Evolutionary conservation across 2,113 vertebrate genomes (phyloP), one percentile per base, ranked within the genome.

Genomic region (Lophura nycthemera): DNA sequence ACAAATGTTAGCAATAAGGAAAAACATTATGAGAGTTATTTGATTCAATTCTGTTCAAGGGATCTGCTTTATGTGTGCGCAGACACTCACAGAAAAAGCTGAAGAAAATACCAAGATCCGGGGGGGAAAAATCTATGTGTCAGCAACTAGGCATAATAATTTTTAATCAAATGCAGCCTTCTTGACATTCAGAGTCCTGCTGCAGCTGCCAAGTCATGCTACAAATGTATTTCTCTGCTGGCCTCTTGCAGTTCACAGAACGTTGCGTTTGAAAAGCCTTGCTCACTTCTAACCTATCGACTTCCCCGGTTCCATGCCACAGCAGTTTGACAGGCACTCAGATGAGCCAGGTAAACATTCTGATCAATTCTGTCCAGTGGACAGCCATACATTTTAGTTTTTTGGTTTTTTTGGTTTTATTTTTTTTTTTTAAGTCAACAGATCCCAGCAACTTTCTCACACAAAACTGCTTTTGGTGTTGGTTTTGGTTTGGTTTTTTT

Each of bases 161-260:
- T 94, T 95, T 86, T 96, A 92, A 96, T 94, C 92, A 94, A 93
- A 95, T 47, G 66, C 81, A 88, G 67, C 86, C 86, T 82, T 83
- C 48, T 54, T 50, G 88, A 94, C 76, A 77, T 25, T 45, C 79
- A 74, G 27, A 14, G n/a, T 19, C 78, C 54, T 47, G 43, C 5
- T 12, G 22, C 66, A 72, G 64, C 95, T 71, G 83, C 84, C 74
- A 65, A 36, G 38, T 61, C 80, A 36, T 5, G n/a, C 63, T 36
- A 22, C 29, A 63, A 69, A 76, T 18, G 24, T 36, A 22, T 61
- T 84, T 86, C 43, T 81, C 56, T 64, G 57, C 88, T 38, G 52
- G 88, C 34, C 71, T 74, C 78, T 77, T 30, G 17, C 27, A 83
- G 60, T 20, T 92, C 74, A 50, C 66, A 84, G 77, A 34, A 91